phyloP scores from a whole-genome alignment of 2,113 vertebrate species.

The Columba janthina region DNA sequence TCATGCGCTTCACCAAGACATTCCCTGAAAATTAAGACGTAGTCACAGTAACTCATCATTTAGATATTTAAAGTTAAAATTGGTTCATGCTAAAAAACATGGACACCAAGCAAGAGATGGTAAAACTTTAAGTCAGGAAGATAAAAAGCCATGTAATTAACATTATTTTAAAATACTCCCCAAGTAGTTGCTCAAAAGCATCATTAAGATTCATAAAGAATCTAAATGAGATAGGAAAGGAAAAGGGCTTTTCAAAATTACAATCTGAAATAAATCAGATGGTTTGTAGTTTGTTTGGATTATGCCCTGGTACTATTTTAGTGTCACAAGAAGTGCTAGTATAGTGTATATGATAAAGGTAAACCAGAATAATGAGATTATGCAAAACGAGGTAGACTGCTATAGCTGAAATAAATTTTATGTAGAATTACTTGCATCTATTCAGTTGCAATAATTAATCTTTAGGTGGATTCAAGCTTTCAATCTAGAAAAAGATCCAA shows the following conservation, averaged over 20 bases:
- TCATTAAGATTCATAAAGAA: background rate
- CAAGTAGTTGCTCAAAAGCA: background rate
- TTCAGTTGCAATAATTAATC: background rate
- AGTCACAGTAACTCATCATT: background rate
- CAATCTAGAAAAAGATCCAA: background rate
- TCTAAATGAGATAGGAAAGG: background rate
- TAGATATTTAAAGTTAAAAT: background rate
- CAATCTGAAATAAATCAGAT: background rate
- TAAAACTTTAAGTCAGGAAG: background rate
- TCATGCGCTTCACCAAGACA: constrained; percentile 97
- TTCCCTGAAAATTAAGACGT: constrained; percentile 79
- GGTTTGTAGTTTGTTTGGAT: background rate
- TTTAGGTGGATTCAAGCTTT: background rate
- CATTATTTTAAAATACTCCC: background rate
- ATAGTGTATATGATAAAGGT: background rate
- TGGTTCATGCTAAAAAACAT: background rate
- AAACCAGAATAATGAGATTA: background rate
- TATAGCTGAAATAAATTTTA: background rate
- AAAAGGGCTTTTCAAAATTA: background rate
- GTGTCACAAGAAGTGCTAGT: background rate
- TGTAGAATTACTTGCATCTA: background rate
- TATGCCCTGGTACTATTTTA: background rate
- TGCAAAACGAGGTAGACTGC: background rate
- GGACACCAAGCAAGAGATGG: background rate
- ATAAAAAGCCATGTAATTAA: background rate